phyloP scores from a whole-genome alignment of 2,888 invertebrate genomes.

The Limenitis camilla region DNA sequence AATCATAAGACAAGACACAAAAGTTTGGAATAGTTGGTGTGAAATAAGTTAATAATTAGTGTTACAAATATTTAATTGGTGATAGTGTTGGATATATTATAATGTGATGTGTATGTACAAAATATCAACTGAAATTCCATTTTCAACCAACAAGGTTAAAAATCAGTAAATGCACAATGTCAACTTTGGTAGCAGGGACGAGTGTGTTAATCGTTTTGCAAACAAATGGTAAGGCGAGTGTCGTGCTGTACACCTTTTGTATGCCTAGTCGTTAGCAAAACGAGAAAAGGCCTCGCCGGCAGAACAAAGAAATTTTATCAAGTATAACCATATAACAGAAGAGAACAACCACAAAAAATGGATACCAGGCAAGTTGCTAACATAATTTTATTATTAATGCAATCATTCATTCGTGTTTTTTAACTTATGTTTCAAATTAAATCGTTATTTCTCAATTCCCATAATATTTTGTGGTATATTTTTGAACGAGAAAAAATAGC shows the following conservation, averaged over 20 bases:
- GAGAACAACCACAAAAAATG: conserved; percentile 41
- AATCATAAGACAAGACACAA: too few species aligned
- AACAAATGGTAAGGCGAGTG: conserved; percentile 55
- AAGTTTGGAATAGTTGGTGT: too few species aligned
- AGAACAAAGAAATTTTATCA: conserved; percentile 46
- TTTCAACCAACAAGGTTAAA: conserved; percentile 50
- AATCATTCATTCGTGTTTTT: background rate
- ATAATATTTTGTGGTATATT: too few species aligned
- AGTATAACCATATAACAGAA: conserved; percentile 34
- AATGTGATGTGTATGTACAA: conserved; percentile 10
- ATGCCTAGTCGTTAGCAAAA: conserved; percentile 56
- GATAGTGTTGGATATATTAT: conserved; percentile 1
- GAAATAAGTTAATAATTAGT: too few species aligned
- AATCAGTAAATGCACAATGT: conserved; percentile 67
- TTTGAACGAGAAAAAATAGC: too few species aligned
- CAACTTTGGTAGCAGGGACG: conserved; percentile 60
- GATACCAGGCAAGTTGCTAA: conserved; percentile 52
- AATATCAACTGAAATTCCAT: conserved; percentile 41
- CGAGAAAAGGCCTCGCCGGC: conserved; percentile 43
- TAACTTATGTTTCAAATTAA: background rate
- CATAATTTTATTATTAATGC: too few species aligned
- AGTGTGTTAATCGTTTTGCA: conserved; percentile 64
- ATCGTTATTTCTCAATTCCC: too few species aligned
- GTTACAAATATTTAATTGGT: too few species aligned
- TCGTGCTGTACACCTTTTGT: conserved; percentile 48